Conservation (phyloP, 2,113 vertebrate species). For the Orientallactaga bullata region DNA sequence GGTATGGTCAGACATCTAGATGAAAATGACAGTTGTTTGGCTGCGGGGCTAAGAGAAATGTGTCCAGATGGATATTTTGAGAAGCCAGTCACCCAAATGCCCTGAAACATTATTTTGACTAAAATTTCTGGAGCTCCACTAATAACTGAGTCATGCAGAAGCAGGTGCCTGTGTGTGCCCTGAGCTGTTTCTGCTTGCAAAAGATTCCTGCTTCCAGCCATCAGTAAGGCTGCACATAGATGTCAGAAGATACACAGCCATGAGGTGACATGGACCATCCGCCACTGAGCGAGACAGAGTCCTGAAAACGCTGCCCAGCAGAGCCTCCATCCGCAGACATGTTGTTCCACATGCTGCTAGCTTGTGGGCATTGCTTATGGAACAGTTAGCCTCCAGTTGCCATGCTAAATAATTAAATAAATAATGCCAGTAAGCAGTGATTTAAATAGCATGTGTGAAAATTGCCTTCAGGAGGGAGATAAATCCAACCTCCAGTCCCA, state of each 20-base stretch:
- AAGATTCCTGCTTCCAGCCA: neutral
- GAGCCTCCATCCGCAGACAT: conserved; percentile 70
- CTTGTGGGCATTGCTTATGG: conserved; percentile 69
- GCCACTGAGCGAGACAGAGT: neutral
- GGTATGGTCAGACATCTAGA: conserved; percentile 18
- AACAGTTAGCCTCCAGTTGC: conserved; percentile 82
- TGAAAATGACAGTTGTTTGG: conserved; percentile 68
- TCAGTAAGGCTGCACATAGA: neutral
- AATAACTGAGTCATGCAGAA: conserved; percentile 13
- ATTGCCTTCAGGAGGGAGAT: conserved; percentile 83
- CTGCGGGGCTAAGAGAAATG: conserved; percentile 75
- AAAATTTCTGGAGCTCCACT: conserved; percentile 59
- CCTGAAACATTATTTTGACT: conserved; percentile 55
- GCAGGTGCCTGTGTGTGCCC: conserved; percentile 27
- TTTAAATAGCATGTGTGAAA: conserved; percentile 80
- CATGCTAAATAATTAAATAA: conserved; percentile 88
- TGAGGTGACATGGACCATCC: conserved; percentile 12
- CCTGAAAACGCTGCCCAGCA: neutral
- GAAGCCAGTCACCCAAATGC: conserved; percentile 65
- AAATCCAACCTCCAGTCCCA: conserved; percentile 79
- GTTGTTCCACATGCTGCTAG: neutral
- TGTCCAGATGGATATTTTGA: conserved; percentile 74
- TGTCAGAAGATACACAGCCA: neutral
- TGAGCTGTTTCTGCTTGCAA: conserved; percentile 23
- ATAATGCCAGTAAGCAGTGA: conserved; percentile 83